Conservation (phyloP, 2,113 vertebrate species). For the Phyllopteryx taeniolatus region DNA sequence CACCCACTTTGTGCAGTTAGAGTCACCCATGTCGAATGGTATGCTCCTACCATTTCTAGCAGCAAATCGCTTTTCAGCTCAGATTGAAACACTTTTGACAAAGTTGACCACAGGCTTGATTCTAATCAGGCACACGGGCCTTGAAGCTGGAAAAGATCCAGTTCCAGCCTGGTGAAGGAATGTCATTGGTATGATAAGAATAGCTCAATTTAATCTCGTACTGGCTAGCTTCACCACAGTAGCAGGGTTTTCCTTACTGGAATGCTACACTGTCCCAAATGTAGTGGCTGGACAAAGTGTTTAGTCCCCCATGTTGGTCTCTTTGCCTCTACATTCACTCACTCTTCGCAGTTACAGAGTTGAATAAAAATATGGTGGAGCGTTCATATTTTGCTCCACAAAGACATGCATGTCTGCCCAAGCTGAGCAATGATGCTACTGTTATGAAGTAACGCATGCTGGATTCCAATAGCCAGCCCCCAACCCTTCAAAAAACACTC, state of each 20-base stretch:
- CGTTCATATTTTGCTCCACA: conserved; percentile 79
- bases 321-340: conserved; percentile 84
- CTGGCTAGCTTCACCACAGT: background rate
- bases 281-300: conserved; percentile 14
- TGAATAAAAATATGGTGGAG: conserved; percentile 80
- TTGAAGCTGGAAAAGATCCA: conserved; percentile 3
- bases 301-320: conserved; percentile 51
- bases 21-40: conserved; percentile 88
- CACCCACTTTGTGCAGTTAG: background rate
- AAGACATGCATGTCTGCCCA: background rate
- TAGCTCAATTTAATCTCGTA: conserved; percentile 10
- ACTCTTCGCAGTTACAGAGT: conserved; percentile 95
- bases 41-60: conserved; percentile 50
- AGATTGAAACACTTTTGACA: conserved; percentile 15
- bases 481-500: background rate
- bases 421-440: conserved; percentile 11
- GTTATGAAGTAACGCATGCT: background rate
- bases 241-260: background rate
- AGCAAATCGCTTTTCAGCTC: conserved; percentile 36
- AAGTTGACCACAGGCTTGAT: conserved; percentile 2
- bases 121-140: conserved; percentile 17
- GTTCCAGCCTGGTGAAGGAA: conserved; percentile 6
- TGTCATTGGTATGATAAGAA: conserved; percentile 8
- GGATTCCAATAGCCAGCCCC: conserved; percentile 1
- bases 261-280: conserved; percentile 21